phyloP scores from a whole-genome alignment of 2,797 vertebrate genomes.

The Gadopsis bispinosus region DNA sequence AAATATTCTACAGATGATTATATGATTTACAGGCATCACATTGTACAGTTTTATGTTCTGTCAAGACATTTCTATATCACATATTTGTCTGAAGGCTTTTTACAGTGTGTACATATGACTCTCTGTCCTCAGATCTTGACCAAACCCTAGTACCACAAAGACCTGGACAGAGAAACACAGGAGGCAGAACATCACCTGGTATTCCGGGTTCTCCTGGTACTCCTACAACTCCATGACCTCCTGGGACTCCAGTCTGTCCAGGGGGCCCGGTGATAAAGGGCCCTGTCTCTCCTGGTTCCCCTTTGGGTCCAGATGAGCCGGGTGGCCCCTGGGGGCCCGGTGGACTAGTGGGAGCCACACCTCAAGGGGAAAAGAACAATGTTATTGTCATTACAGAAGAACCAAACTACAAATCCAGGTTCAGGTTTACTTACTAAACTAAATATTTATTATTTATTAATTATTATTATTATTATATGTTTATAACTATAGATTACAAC shows the following conservation, averaged over 20 bases:
- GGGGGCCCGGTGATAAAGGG: constrained; percentile 52
- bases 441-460: not conserved
- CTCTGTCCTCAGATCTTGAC: not conserved
- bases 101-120: no score
- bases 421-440: not conserved
- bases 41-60: not conserved
- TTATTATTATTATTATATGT: not conserved
- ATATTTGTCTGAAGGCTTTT: no score
- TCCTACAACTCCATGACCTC: constrained; percentile 63
- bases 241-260: constrained; percentile 62
- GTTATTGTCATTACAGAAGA: not conserved
- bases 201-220: constrained; percentile 72
- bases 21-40: not conserved
- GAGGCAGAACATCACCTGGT: constrained; percentile 54
- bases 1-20: no score
- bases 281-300: constrained; percentile 68
- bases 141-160: not conserved
- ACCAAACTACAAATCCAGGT: not conserved
- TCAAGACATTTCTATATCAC: no score
- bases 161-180: not conserved
- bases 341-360: constrained; percentile 34
- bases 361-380: constrained; percentile 38
- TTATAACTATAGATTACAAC: no score
- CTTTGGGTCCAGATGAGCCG: constrained; percentile 68
- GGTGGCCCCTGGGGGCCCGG: constrained; percentile 62